These are phyloP conservation scores for Poecilus cupreus DNA, from an alignment of 2,888 invertebrate species.

Conservation along the genomic window DNA sequence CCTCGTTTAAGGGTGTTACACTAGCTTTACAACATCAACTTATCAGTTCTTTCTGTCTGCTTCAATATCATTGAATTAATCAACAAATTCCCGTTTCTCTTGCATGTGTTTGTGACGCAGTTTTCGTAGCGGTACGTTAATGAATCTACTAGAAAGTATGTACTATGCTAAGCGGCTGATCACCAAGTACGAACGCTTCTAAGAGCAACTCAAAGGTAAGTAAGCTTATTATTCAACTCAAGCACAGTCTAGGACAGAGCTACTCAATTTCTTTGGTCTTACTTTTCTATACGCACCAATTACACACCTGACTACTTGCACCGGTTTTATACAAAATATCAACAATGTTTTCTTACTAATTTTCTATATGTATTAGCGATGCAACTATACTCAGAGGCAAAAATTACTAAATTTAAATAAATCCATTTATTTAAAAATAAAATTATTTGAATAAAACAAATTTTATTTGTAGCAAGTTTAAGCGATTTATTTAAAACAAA, in stretches of 20 bases:
- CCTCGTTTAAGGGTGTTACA: no score
- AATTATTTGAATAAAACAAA: no score
- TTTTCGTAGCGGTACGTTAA: conserved; percentile 7
- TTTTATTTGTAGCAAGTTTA: no score
- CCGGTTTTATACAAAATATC: no score
- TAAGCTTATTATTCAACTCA: background rate
- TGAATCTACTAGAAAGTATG: conserved; percentile 42
- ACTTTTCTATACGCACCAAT: background rate
- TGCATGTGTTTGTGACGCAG: conserved; percentile 59
- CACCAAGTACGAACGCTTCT: conserved; percentile 20
- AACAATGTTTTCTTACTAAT: no score
- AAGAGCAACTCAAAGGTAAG: conserved; percentile 35
- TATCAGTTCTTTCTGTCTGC: conserved; percentile 49
- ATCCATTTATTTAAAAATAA: no score
- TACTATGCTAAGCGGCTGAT: conserved; percentile 45
- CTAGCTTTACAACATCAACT: background rate
- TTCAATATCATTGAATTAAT: conserved; percentile 30
- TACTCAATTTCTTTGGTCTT: conserved; percentile 23
- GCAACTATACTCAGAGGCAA: no score
- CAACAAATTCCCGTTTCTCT: background rate
- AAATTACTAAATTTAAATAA: no score
- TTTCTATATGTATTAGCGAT: no score
- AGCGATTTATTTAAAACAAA: no score
- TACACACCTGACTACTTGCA: no score
- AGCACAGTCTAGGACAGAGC: conserved; percentile 41